These are phyloP conservation scores for Paratilapia polleni DNA, from an alignment of 2,113 vertebrate genomes.

Conservation along the genomic window DNA sequence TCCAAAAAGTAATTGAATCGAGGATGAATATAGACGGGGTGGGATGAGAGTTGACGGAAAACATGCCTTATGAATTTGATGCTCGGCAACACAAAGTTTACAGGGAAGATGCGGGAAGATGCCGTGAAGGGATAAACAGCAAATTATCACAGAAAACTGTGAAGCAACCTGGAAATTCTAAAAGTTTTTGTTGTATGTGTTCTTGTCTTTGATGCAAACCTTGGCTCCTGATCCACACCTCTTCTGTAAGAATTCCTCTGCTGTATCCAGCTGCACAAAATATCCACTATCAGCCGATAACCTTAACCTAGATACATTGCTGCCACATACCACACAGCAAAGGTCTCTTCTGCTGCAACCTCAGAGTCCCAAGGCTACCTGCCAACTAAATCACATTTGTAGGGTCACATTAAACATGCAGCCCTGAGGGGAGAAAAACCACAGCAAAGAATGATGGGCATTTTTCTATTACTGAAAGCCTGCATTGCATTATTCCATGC, in stretches of 20 bases:
- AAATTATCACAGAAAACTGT: neutral
- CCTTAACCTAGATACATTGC: conserved; percentile 53
- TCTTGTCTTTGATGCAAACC: neutral
- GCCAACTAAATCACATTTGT: conserved; percentile 70
- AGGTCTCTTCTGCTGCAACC: conserved; percentile 42
- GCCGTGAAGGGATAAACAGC: neutral
- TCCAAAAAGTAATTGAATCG: conserved; percentile 72
- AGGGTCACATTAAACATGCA: conserved; percentile 67
- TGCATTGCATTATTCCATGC: conserved; percentile 37
- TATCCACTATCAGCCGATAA: conserved; percentile 38
- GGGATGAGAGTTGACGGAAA: conserved; percentile 43
- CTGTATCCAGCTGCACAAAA: conserved; percentile 7
- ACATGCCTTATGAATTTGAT: conserved; percentile 40
- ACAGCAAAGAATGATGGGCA: conserved; percentile 54
- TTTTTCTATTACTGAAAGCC: conserved; percentile 47
- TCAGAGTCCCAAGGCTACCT: conserved; percentile 56
- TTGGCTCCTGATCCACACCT: neutral
- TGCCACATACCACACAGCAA: conserved; percentile 22
- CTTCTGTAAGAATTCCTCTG: neutral
- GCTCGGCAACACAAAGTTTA: conserved; percentile 15
- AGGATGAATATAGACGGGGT: conserved; percentile 63
- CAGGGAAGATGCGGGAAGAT: conserved; percentile 4
- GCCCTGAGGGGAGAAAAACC: conserved; percentile 51
- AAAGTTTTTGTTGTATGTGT: neutral
- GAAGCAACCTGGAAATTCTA: neutral